Evolutionary conservation across 2,888 invertebrate genomes (phyloP).

Genomic region (Lepidocyrtoides sp.): DNA sequence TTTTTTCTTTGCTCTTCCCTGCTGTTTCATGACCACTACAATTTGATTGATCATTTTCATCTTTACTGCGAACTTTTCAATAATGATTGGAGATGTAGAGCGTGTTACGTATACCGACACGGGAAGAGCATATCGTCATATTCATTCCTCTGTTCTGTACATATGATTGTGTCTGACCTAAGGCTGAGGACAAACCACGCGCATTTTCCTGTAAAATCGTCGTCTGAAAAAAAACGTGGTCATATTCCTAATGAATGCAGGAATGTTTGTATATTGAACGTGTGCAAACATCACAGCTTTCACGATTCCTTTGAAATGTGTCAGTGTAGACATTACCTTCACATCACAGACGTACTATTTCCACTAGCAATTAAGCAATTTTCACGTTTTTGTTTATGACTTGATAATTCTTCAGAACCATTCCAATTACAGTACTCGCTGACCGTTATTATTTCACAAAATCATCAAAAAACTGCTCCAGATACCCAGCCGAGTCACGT

Average conservation of each 20-base stretch:
- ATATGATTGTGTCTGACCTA: too few relatives aligned
- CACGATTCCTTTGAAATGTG: conserved; percentile 30
- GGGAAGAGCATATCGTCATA: background rate
- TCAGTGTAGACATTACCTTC: conserved; percentile 6
- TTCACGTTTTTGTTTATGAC: conserved; percentile 40
- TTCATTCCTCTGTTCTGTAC: too few relatives aligned
- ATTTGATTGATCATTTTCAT: conserved; percentile 63
- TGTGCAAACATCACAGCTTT: background rate
- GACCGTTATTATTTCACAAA: background rate
- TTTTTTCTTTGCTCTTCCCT: conserved; percentile 23
- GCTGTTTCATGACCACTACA: conserved; percentile 34
- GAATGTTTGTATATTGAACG: background rate
- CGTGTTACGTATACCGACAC: background rate
- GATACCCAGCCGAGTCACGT: conserved; percentile 48
- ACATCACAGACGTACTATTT: background rate
- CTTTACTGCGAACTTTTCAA: background rate
- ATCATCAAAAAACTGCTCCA: conserved; percentile 12
- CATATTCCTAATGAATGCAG: background rate
- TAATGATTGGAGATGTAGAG: background rate
- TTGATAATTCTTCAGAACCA: conserved; percentile 30
- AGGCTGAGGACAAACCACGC: background rate
- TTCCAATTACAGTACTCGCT: conserved; percentile 2
- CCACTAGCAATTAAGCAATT: background rate
- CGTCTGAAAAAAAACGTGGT: too few relatives aligned
- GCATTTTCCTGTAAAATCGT: background rate